Conservation (phyloP, 2,797 vertebrate species). For the Masticophis lateralis region DNA sequence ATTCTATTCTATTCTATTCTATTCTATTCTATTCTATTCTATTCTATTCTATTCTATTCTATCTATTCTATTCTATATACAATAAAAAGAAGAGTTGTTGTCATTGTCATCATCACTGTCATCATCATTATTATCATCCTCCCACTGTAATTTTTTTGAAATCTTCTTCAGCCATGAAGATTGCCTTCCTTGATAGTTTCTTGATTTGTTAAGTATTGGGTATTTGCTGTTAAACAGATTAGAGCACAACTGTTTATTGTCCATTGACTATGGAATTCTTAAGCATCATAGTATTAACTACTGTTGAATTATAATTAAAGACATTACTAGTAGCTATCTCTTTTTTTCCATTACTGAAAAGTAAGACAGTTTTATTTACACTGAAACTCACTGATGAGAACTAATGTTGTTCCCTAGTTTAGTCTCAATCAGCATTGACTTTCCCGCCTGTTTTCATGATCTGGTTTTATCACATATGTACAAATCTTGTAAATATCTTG, state of each 20-base stretch:
- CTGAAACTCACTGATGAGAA: neutral
- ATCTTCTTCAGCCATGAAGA: neutral
- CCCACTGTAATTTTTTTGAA: conserved; percentile 30
- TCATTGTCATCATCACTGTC: rapidly evolving
- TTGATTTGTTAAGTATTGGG: neutral
- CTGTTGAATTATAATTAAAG: neutral
- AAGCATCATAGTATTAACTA: neutral
- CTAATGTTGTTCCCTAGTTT: neutral
- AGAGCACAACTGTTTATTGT: neutral
- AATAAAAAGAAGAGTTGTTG: neutral
- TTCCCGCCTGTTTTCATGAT: neutral
- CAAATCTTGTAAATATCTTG: neutral
- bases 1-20: too few relatives aligned
- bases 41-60: too few relatives aligned
- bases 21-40: too few relatives aligned
- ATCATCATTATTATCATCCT: neutral
- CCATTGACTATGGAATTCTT: too few relatives aligned
- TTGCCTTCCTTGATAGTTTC: neutral
- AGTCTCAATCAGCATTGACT: neutral
- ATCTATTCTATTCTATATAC: too few relatives aligned
- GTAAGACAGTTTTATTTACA: neutral
- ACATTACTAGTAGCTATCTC: neutral
- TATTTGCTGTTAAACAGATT: neutral
- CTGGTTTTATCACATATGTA: neutral
- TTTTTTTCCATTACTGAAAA: neutral